Evolutionary conservation across 2,113 vertebrate species (phyloP).

Genomic region (Blennius ocellaris): DNA sequence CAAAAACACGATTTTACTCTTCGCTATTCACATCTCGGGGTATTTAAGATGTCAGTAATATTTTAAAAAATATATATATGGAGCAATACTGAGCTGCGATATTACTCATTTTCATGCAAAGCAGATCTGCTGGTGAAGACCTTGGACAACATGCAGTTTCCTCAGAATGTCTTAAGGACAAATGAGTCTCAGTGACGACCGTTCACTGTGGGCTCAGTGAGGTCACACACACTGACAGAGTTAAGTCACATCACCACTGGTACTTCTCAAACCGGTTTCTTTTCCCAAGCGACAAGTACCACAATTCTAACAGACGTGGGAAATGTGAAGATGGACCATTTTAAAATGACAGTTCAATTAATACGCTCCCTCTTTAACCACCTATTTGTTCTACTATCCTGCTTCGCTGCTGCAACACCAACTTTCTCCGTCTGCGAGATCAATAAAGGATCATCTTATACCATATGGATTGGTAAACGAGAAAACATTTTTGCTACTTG

Average conservation of each 20-base stretch:
- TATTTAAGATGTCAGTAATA: no score
- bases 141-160: slow-evolving; percentile 11
- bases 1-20: no score
- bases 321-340: background rate
- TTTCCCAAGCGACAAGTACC: background rate
- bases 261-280: background rate
- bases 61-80: no score
- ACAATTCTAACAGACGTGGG: background rate
- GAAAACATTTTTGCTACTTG: background rate
- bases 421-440: no score
- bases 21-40: no score
- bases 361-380: no score
- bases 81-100: background rate
- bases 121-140: background rate
- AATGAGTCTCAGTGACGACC: background rate
- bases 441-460: no score
- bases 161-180: background rate
- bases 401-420: no score
- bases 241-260: background rate
- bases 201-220: background rate
- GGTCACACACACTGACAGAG: background rate
- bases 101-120: background rate
- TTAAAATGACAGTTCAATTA: background rate
- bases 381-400: no score
- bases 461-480: background rate